Evolutionary conservation across 2,888 invertebrate species (phyloP).

Genomic region (Diarsia brunnea): DNA sequence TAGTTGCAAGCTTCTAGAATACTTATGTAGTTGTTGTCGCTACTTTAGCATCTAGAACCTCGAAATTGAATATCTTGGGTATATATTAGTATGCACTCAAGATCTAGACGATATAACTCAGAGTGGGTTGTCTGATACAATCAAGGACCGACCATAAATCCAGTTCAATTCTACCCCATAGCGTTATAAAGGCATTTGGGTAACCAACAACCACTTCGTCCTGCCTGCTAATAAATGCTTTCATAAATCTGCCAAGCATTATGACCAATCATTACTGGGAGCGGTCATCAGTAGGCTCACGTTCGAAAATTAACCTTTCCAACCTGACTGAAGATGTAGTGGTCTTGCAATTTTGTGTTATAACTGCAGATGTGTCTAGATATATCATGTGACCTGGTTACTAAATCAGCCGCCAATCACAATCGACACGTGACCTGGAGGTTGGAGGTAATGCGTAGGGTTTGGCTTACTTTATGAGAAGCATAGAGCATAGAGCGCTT

Average conservation of each 20-base stretch:
- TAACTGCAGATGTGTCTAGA: conserved; percentile 44
- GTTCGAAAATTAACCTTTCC: neutral
- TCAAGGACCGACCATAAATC: neutral
- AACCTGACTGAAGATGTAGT: neutral
- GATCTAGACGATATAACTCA: neutral
- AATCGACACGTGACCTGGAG: conserved; percentile 52
- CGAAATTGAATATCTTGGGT: neutral
- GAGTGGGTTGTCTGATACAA: neutral
- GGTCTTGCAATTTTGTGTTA: neutral
- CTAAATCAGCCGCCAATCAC: conserved; percentile 60
- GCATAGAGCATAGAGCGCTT: conserved; percentile 19
- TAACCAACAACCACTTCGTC: neutral
- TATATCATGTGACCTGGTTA: conserved; percentile 62
- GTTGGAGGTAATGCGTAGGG: conserved; percentile 50
- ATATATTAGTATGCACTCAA: neutral
- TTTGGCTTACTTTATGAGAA: conserved; percentile 44
- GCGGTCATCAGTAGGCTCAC: neutral
- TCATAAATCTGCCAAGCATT: neutral
- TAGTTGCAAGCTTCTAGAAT: conserved; percentile 22
- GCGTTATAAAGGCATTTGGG: neutral
- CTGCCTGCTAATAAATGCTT: neutral
- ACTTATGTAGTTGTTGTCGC: neutral
- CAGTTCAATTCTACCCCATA: neutral
- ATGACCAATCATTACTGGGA: neutral
- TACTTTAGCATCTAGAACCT: neutral